Conservation (phyloP, 2,113 vertebrate genomes). For the Anseranas semipalmata region DNA sequence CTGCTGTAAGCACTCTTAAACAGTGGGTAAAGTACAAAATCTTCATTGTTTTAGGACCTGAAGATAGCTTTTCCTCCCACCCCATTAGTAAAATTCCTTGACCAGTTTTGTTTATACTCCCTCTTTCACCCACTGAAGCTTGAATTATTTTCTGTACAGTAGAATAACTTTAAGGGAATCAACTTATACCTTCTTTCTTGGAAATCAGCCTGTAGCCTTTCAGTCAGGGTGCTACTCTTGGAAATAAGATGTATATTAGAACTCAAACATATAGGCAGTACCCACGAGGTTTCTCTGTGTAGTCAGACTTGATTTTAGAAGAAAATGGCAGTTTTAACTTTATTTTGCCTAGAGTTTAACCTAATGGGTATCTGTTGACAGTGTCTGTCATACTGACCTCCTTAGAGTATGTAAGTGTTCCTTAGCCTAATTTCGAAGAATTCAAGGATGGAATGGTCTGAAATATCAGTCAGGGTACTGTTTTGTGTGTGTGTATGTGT, state of each 20-base stretch:
- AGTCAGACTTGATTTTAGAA: slow-evolving; percentile 15
- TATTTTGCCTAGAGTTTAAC: not conserved
- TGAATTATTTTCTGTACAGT: not conserved
- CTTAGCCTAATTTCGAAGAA: not conserved
- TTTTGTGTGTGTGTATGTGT: not conserved
- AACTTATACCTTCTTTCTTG: not conserved
- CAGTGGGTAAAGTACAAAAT: not conserved
- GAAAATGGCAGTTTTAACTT: slow-evolving; percentile 32
- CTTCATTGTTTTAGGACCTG: not conserved
- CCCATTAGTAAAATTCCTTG: not conserved
- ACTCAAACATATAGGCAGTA: not conserved
- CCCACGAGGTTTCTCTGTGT: not conserved
- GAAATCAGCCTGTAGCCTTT: not conserved
- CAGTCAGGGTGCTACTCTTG: not conserved
- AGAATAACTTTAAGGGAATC: not conserved
- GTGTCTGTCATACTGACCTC: not conserved
- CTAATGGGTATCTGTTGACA: not conserved
- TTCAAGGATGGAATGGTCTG: not conserved
- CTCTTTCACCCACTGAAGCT: not conserved
- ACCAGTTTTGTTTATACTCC: not conserved
- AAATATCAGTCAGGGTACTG: not conserved
- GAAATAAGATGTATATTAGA: not conserved
- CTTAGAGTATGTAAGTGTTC: not conserved
- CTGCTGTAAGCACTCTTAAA: not conserved
- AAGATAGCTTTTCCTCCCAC: not conserved